These are phyloP conservation scores for Hydrophis major DNA, from an alignment of 2,797 vertebrate genomes.

Conservation along the genomic window DNA sequence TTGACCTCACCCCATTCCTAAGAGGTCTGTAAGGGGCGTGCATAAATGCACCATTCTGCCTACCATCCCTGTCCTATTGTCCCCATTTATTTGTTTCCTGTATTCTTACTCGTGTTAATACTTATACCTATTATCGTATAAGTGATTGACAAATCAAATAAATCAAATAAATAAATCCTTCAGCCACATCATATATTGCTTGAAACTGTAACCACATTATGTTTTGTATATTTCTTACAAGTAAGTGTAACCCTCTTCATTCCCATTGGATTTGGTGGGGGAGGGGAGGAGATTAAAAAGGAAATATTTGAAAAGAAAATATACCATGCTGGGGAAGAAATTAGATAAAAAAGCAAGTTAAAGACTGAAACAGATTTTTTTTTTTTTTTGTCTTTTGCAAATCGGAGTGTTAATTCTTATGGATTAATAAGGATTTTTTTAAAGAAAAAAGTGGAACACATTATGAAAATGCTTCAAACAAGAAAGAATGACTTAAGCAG, in stretches of 20 bases:
- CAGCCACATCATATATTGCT: neutral
- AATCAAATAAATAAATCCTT: neutral
- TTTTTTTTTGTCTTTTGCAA: neutral
- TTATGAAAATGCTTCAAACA: neutral
- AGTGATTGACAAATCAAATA: too few relatives aligned
- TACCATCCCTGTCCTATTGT: too few relatives aligned
- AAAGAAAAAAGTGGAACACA: neutral
- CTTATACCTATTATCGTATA: too few relatives aligned
- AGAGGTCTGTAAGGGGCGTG: too few relatives aligned
- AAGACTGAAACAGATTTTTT: neutral
- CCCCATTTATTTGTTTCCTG: too few relatives aligned
- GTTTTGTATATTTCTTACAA: neutral
- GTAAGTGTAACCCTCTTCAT: neutral
- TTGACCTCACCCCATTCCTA: too few relatives aligned
- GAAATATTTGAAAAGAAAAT: neutral
- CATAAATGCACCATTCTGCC: too few relatives aligned
- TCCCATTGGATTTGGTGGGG: neutral
- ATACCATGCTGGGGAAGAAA: neutral
- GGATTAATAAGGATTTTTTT: neutral
- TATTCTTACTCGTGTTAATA: too few relatives aligned
- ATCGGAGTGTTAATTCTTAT: neutral
- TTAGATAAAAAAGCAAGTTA: neutral
- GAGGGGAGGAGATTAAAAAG: neutral
- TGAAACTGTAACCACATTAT: neutral
- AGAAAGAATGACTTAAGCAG: neutral